Conservation (phyloP, 2,888 invertebrate genomes). For the Chrysotoxum bicinctum region DNA sequence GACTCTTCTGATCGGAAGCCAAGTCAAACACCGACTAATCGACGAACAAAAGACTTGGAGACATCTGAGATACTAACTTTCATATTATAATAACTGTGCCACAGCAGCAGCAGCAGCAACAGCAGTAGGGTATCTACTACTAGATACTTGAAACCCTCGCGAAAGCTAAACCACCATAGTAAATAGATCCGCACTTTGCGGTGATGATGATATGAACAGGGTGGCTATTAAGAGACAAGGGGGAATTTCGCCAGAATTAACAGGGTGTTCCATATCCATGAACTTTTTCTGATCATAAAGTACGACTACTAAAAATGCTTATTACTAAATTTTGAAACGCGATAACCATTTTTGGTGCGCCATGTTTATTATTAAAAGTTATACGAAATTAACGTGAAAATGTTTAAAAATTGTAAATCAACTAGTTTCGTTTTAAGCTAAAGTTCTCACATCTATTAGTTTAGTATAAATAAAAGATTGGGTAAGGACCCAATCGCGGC, state of each 20-base stretch:
- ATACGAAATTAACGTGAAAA: too few relatives aligned
- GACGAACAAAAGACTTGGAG: slow-evolving; percentile 67
- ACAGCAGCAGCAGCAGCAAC: not conserved
- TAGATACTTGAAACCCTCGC: slow-evolving; percentile 50
- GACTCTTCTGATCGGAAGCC: slow-evolving; percentile 51
- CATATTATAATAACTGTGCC: slow-evolving; percentile 4
- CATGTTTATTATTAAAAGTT: too few relatives aligned
- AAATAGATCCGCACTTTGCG: slow-evolving; percentile 49
- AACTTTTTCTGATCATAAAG: too few relatives aligned
- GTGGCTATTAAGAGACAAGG: not conserved
- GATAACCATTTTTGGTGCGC: too few relatives aligned
- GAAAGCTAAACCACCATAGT: slow-evolving; percentile 35
- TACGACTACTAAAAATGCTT: too few relatives aligned
- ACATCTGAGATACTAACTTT: slow-evolving; percentile 49
- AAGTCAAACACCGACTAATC: slow-evolving; percentile 71
- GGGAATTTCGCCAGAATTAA: not conserved
- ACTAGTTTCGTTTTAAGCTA: too few relatives aligned
- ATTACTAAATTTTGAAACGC: too few relatives aligned
- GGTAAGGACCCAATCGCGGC: too few relatives aligned
- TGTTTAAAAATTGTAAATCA: too few relatives aligned
- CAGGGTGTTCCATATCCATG: too few relatives aligned
- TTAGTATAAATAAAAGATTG: too few relatives aligned
- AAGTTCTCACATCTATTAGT: too few relatives aligned
- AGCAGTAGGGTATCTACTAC: slow-evolving; percentile 8
- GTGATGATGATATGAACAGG: not conserved